Evolutionary conservation across 2,113 vertebrate genomes (phyloP).

Genomic region (Lipophrys pholis): DNA sequence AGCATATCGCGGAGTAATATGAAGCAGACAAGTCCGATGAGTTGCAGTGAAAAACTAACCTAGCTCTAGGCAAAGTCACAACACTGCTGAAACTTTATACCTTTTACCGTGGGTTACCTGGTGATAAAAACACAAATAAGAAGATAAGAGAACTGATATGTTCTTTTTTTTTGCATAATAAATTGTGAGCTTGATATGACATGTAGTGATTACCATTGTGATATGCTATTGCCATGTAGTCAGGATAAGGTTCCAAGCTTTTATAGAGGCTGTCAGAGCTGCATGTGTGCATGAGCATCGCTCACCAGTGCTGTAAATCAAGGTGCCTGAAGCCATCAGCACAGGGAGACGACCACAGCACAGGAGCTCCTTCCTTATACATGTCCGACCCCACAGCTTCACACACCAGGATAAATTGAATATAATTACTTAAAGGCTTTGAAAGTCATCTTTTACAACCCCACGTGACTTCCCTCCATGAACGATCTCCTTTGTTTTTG

Average conservation of each 20-base stretch:
- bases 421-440: constrained; percentile 70
- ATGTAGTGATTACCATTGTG: neutral
- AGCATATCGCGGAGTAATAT: neutral
- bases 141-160: too few relatives aligned
- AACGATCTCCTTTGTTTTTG: constrained; percentile 76
- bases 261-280: constrained; percentile 4
- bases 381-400: constrained; percentile 60
- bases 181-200: too few relatives aligned
- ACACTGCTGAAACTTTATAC: neutral
- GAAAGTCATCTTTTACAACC: constrained; percentile 71
- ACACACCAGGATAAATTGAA: constrained; percentile 63
- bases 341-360: constrained; percentile 55
- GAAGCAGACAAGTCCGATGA: neutral
- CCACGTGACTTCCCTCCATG: constrained; percentile 61
- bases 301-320: constrained; percentile 2
- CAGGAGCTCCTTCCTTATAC: constrained; percentile 62
- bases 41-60: too few relatives aligned
- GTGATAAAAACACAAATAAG: neutral
- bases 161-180: too few relatives aligned
- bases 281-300: constrained; percentile 8
- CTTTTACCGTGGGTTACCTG: neutral
- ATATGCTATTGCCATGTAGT: neutral
- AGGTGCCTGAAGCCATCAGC: constrained; percentile 34
- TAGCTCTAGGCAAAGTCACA: neutral
- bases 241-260: neutral